Base-by-base conservation (phyloP, 2,113 vertebrate species). In the Cygnus buccinator region DNA sequence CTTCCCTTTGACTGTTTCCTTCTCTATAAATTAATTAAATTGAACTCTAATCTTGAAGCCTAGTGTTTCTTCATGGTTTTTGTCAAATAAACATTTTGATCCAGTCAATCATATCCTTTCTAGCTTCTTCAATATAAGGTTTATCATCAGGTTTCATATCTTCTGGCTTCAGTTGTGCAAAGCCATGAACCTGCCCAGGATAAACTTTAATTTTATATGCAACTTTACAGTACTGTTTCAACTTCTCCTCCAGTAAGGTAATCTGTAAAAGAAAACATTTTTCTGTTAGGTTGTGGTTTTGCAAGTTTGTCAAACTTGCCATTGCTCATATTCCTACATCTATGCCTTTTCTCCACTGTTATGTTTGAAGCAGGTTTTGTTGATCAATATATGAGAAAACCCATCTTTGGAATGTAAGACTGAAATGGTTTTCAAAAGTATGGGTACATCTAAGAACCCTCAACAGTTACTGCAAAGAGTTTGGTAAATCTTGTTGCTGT, bases 151-250 rank as follows among this genome's bases (percentile, higher is more conserved):
- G 97, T 29, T 98, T 98, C 63, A 99, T 98, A 54, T 99, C 99
- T 79, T 99, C 99, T 84, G 97, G 98, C 92, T 99, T 99, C 31
- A 99, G 97, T 67, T 99, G 98, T 87, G 99, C 99, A 92, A 99
- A 99, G 7, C 99, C 99, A 16, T 99, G 99, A 25, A 98, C 98
- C 96, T 99, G 99, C 41, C 98, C 98, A 2, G 99, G 98, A 94
- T 99, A 99, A 46, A 99, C 97, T 97, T 99, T 99, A 89, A 99
- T 98, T 94, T 98, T 97, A 84, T 99, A 98, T 25, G 98, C 96
- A 72, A 98, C 98, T 61, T 74, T 97, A 96, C 99, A 99, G 62
- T 98, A 98, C 57, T 98, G 97, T 90, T 99, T 97, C 82, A 99
- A 88, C 46, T 98, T 99, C 84, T 98, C 96, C 72, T 99, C 98